phyloP scores from a whole-genome alignment of 2,113 vertebrate species.

The Entomyzon cyanotis region DNA sequence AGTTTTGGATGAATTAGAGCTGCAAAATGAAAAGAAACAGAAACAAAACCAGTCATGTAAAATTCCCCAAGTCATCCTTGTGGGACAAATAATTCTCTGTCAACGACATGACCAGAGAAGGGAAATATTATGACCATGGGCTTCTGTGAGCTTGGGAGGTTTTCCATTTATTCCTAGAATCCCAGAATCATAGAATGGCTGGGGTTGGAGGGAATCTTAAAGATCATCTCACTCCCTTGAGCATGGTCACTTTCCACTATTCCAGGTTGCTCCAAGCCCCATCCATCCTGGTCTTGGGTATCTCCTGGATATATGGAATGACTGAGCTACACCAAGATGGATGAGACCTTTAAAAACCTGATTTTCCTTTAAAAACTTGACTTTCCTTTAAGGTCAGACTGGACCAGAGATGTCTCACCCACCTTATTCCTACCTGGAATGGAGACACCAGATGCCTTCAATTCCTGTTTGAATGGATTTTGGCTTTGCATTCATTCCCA shows the following conservation, averaged over 20 bases:
- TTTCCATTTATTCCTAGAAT: background rate
- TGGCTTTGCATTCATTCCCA: background rate
- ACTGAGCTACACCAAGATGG: background rate
- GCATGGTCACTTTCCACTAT: background rate
- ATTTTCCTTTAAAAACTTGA: background rate
- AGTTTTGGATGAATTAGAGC: background rate
- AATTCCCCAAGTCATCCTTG: background rate
- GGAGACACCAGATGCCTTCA: background rate
- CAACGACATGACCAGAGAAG: background rate
- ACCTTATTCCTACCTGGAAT: no score
- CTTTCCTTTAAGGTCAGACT: background rate
- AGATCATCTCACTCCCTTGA: background rate
- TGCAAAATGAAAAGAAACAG: background rate
- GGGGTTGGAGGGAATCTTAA: background rate
- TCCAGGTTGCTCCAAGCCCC: background rate
- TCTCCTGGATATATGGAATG: background rate
- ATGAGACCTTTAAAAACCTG: background rate
- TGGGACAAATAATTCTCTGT: background rate
- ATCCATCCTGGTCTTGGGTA: background rate
- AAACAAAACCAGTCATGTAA: fast-evolving
- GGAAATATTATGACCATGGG: background rate
- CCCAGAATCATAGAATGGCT: background rate
- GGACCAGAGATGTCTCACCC: background rate
- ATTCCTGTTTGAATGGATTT: background rate
- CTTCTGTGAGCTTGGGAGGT: background rate